Base-by-base conservation (phyloP, 2,888 invertebrate genomes). In the Teinopalpus imperialis region DNA sequence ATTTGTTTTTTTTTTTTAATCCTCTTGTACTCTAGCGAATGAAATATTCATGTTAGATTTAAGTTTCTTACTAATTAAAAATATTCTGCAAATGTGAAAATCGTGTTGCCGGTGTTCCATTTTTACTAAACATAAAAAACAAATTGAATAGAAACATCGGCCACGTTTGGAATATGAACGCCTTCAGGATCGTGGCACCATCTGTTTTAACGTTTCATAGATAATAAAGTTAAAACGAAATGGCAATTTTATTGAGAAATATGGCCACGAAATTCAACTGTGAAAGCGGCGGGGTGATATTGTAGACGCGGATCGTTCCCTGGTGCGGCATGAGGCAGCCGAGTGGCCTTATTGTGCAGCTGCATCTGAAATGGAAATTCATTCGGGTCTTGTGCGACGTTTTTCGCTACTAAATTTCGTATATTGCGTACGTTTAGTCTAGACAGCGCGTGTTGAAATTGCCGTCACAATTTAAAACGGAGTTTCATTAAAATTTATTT, bases 221-320 rank as follows among this genome's bases (percentile, higher is more conserved):
- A 20, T 43, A 20, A 34, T 43, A 20, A 43, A 43, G 34, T 35
- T 43, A 21, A 43, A 43, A 35, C 13, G 34, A 34, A 43, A 35
- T 29, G 34, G 21, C 27, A 43, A 27, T 43, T 43, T 27, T 43
- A 43, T 35, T 43, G 27, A 35, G 34, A 43, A 43, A 43, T 43
- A 43, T 35, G 8, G 27, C 20, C 26, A 21, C 34, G 27, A 35
- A 43, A 43, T 34, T 34, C 27, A 43, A 43, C 27, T 16, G 34
- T 4, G 27, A 34, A 34, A 12, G 34, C 27, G 7, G 12, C 26
- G 27, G 18, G 26, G 27, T 27, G 35, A 43, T 43, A 43, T 43
- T 27, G 42, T 27, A 35, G 42, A 43, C 20, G 20, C 27, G 34
- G 34, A 43, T 27, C 13, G 42, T 6, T 43, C 42, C 34, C 42